Evolutionary conservation across 2,113 vertebrate genomes (phyloP).

Genomic region (Melanerpes formicivorus): DNA sequence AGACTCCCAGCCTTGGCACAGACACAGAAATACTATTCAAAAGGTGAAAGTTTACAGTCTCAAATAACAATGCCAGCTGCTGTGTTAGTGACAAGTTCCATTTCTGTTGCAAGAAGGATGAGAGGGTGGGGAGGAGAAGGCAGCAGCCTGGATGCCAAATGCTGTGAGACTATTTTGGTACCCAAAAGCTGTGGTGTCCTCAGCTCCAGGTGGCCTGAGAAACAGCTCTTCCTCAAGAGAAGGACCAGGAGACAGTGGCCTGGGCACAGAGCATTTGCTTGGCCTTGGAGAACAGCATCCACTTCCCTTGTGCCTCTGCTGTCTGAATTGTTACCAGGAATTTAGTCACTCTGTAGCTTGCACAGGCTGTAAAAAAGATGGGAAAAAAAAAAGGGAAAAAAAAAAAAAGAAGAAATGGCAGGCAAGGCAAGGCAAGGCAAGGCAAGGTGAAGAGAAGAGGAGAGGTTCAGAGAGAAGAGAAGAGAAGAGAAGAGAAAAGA

Average conservation of each 20-base stretch:
- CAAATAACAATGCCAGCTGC: not conserved
- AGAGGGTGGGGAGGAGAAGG: not conserved
- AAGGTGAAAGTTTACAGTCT: slow-evolving; percentile 32
- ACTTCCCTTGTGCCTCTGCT: not conserved
- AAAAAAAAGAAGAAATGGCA: not conserved
- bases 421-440: too few species aligned
- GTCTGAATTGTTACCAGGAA: not conserved
- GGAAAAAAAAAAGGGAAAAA: not conserved
- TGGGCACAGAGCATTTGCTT: not conserved
- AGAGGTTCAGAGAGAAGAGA: too few species aligned
- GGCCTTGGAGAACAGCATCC: not conserved
- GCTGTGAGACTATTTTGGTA: not conserved
- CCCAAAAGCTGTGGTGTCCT: accelerated
- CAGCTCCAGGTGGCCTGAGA: not conserved
- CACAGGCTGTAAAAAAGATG: not conserved
- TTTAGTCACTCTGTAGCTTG: not conserved
- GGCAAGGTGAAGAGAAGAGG: too few species aligned
- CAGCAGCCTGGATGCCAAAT: not conserved
- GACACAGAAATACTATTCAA: not conserved
- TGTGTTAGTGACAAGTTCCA: not conserved
- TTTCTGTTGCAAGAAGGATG: not conserved
- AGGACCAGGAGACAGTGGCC: accelerated
- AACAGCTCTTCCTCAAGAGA: accelerated
- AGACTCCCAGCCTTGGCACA: not conserved
- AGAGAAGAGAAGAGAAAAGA: too few species aligned